Evolutionary conservation across 2,113 vertebrate species (phyloP).

Genomic region (Trichomycterus rosablanca): DNA sequence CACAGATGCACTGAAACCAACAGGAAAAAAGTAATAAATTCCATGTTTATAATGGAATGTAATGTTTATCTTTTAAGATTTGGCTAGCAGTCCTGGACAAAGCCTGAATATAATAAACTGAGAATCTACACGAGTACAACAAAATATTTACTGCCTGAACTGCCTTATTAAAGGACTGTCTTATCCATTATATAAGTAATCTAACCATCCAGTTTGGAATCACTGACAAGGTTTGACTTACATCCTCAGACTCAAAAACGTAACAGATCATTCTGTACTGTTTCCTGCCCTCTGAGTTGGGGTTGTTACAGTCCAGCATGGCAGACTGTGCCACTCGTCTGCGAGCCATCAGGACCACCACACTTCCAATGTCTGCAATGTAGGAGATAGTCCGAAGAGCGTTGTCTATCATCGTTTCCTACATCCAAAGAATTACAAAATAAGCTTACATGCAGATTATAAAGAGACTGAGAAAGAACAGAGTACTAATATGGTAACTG

Average conservation of each 20-base stretch:
- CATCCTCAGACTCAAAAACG: constrained; percentile 95
- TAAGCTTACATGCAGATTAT: not conserved
- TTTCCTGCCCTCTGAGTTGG: constrained; percentile 81
- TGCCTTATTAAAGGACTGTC: too few relatives aligned
- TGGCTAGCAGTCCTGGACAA: too few relatives aligned
- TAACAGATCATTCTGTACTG: constrained; percentile 98
- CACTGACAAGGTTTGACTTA: constrained; percentile 75
- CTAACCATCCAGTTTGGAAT: too few relatives aligned
- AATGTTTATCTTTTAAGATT: too few relatives aligned
- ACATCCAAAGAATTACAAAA: not conserved
- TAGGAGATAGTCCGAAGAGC: constrained; percentile 95
- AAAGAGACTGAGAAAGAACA: too few relatives aligned
- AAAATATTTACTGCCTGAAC: too few relatives aligned
- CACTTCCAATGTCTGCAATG: constrained; percentile 92
- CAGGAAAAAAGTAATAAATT: too few relatives aligned
- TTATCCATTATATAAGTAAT: not conserved
- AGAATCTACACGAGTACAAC: too few relatives aligned
- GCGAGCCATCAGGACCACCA: constrained; percentile 93
- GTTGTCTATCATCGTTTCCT: constrained; percentile 98
- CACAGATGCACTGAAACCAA: too few relatives aligned
- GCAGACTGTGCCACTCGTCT: constrained; percentile 83
- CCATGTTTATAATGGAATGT: too few relatives aligned
- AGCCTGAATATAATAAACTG: too few relatives aligned
- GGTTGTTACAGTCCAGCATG: constrained; percentile 87
- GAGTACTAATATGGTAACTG: too few relatives aligned